A percentile compares a stretch with the other conserved stretches of the same genome.
phyloP scores from a whole-genome alignment of 2,888 invertebrate genomes.

The Ditula angustiorana region DNA sequence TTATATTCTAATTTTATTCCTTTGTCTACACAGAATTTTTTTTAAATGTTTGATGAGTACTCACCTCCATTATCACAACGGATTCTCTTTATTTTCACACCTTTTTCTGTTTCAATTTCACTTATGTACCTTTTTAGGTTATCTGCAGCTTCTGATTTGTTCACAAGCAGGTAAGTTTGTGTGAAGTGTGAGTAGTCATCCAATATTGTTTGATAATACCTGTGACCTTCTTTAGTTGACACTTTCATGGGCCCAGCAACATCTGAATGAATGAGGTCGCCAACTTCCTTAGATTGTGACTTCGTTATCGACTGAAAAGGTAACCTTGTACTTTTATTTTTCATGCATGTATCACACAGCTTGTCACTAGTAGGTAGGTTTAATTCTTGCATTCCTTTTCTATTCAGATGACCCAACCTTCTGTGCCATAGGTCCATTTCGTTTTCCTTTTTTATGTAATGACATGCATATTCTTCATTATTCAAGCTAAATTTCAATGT shows the following conservation, averaged over 20 bases:
- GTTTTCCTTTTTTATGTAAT: neutral
- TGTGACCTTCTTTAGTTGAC: slow-evolving; percentile 33
- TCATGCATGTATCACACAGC: slow-evolving; percentile 23
- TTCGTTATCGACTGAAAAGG: neutral
- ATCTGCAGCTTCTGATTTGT: slow-evolving; percentile 41
- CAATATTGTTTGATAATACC: slow-evolving; percentile 37
- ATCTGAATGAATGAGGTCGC: slow-evolving; percentile 40
- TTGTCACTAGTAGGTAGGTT: slow-evolving; percentile 15
- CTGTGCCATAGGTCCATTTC: slow-evolving; percentile 14
- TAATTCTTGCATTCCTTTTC: slow-evolving; percentile 1
- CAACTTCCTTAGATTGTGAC: neutral
- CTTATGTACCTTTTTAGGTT: slow-evolving; percentile 40
- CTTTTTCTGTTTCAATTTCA: slow-evolving; percentile 36
- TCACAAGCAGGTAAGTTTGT: slow-evolving; percentile 34
- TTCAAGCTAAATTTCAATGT: neutral
- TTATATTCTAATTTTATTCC: slow-evolving; percentile 36
- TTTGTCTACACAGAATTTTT: slow-evolving; percentile 19
- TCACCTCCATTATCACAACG: slow-evolving; percentile 40
- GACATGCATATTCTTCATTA: neutral
- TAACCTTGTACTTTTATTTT: slow-evolving; percentile 18
- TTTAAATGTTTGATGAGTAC: slow-evolving; percentile 19
- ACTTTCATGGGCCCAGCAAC: slow-evolving; percentile 31
- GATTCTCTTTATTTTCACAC: slow-evolving; percentile 37
- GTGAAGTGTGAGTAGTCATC: slow-evolving; percentile 40
- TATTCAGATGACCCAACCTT: slow-evolving; percentile 19